Conservation (phyloP, 2,113 vertebrate genomes). For the Odocoileus virginianus region DNA sequence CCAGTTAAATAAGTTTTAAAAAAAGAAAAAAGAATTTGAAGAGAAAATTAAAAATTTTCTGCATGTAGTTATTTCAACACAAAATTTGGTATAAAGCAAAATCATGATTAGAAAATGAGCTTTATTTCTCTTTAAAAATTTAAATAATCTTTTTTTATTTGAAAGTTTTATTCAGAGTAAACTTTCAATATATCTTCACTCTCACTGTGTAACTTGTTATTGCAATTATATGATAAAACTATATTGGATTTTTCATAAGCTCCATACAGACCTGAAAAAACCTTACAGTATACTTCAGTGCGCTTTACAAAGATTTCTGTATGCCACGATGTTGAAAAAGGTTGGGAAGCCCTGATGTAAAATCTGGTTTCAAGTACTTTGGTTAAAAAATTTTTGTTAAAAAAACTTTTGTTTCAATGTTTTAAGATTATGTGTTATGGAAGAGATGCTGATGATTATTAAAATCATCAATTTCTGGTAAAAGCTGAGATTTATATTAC, state of each 20-base stretch:
- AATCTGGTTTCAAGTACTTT: neutral
- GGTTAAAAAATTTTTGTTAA: neutral
- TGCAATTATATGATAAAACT: neutral
- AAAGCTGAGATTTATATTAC: neutral
- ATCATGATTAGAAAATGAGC: neutral
- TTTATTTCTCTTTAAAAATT: conserved; percentile 19
- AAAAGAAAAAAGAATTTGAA: no score
- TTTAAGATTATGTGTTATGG: neutral
- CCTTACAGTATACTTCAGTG: neutral
- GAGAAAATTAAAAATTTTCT: neutral
- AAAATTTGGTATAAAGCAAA: neutral
- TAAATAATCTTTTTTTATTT: neutral
- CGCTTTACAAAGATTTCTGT: neutral
- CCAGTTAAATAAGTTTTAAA: neutral
- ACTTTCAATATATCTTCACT: neutral
- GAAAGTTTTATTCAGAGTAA: conserved; percentile 4
- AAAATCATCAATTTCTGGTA: neutral
- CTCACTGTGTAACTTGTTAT: neutral
- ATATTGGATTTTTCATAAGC: neutral
- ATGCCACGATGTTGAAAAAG: neutral
- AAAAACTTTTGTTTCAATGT: neutral
- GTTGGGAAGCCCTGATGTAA: neutral
- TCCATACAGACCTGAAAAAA: neutral
- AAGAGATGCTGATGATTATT: conserved; percentile 5
- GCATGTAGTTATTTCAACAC: neutral